A percentile compares a stretch with the other conserved stretches of the same genome.
Evolutionary conservation across 2,888 invertebrate genomes (phyloP).

Genomic region (Agrotis puta): DNA sequence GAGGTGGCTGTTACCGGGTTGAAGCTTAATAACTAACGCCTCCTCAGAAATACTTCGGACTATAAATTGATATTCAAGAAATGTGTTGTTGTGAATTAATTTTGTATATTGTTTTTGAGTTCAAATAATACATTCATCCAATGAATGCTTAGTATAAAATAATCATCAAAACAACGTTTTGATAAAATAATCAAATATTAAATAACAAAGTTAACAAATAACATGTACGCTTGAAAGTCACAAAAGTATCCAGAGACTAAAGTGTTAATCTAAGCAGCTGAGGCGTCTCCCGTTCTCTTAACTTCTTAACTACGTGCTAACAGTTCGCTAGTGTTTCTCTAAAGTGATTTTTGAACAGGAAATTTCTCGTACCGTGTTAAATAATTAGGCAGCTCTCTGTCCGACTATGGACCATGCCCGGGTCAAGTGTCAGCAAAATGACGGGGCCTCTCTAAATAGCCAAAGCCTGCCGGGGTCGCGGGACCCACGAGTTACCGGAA

Average conservation of each 20-base stretch:
- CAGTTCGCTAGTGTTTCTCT: slow-evolving; percentile 37
- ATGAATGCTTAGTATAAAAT: slow-evolving; percentile 2
- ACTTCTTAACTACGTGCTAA: slow-evolving; percentile 57
- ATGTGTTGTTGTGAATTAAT: slow-evolving; percentile 36
- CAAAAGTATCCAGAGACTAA: slow-evolving; percentile 32
- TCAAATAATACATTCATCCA: neutral
- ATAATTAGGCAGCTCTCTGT: too few species aligned
- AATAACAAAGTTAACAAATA: neutral
- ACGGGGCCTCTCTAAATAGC: too few species aligned
- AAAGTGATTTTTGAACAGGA: slow-evolving; percentile 57
- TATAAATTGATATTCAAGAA: slow-evolving; percentile 56
- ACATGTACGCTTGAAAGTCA: slow-evolving; percentile 6
- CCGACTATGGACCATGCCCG: too few species aligned
- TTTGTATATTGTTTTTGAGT: slow-evolving; percentile 34
- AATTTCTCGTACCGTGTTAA: slow-evolving; percentile 63
- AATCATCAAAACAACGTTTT: neutral
- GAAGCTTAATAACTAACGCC: slow-evolving; percentile 45
- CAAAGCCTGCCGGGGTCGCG: too few species aligned
- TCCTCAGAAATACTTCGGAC: slow-evolving; percentile 23
- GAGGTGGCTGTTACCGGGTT: slow-evolving; percentile 26
- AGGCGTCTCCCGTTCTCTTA: slow-evolving; percentile 47
- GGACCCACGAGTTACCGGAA: too few species aligned
- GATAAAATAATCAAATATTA: neutral
- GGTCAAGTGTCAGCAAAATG: too few species aligned
- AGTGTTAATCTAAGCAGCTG: slow-evolving; percentile 32